A percentile compares a stretch with the other conserved stretches of the same genome.
phyloP scores from a whole-genome alignment of 2,888 invertebrate species.

The Branchellion lobata region DNA sequence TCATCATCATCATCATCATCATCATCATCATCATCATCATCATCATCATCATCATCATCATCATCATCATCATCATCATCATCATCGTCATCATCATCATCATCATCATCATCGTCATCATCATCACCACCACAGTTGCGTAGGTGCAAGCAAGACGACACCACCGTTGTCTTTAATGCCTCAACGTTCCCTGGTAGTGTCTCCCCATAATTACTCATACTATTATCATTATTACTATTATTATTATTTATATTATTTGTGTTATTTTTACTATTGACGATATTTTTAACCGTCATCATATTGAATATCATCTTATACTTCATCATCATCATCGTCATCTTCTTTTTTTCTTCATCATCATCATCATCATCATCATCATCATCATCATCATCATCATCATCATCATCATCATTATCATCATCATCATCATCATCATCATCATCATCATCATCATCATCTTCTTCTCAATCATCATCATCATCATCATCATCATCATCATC shows the following conservation, averaged over 20 bases:
- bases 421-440: constrained; percentile 48
- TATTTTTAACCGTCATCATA: constrained; percentile 20
- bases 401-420: constrained; percentile 49
- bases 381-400: constrained; percentile 38
- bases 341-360: constrained; percentile 31
- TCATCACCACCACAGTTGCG: constrained; percentile 22
- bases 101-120: constrained; percentile 24
- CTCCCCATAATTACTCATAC: too few species aligned
- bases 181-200: too few species aligned
- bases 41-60: constrained; percentile 34
- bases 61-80: constrained; percentile 42
- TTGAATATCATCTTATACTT: constrained; percentile 27
- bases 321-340: constrained; percentile 42
- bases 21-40: constrained; percentile 35
- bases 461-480: constrained; percentile 46
- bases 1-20: constrained; percentile 7
- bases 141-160: too few species aligned
- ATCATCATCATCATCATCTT: constrained; percentile 50
- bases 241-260: too few species aligned
- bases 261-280: too few species aligned
- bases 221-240: too few species aligned
- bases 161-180: too few species aligned
- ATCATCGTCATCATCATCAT: constrained; percentile 17
- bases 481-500: constrained; percentile 36
- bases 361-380: constrained; percentile 40